These are phyloP conservation scores for Echinometra lucunter DNA, from an alignment of 53 echinoderm and acorn worm genomes.

Conservation along the genomic window DNA sequence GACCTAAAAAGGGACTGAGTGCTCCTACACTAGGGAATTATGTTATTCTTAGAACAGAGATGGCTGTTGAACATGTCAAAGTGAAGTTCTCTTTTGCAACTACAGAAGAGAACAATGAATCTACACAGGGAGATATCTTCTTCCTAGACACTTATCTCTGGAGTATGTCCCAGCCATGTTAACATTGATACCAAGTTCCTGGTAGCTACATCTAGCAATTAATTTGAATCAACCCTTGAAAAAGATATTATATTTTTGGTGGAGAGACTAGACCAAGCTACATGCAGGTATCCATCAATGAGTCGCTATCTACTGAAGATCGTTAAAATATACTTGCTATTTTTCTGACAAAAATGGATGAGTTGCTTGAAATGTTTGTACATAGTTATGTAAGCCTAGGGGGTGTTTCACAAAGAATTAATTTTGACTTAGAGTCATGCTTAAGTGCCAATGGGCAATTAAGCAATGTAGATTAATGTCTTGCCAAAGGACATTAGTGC, in stretches of 20 bases:
- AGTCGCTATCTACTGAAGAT: background rate
- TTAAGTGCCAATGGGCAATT: no score
- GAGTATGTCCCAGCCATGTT: no score
- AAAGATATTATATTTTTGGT: no score
- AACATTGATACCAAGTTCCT: no score
- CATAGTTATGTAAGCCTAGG: no score
- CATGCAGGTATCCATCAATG: background rate
- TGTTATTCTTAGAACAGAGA: background rate
- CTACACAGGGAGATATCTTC: background rate
- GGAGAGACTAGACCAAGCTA: background rate
- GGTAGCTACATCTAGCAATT: background rate
- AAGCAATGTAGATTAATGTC: no score
- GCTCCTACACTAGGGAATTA: background rate
- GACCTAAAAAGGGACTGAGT: background rate
- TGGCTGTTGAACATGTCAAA: background rate
- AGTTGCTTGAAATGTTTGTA: background rate
- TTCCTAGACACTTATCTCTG: no score
- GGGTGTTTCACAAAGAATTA: no score
- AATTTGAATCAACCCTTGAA: background rate
- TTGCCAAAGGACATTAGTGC: no score
- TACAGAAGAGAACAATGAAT: no score
- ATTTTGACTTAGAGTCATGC: no score
- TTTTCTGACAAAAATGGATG: background rate
- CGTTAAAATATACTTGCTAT: background rate
- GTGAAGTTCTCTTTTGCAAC: background rate